A percentile compares a stretch with the other conserved stretches of the same genome.
phyloP scores from a whole-genome alignment of 2,797 vertebrate genomes.

The Micropoecilia bifurca region DNA sequence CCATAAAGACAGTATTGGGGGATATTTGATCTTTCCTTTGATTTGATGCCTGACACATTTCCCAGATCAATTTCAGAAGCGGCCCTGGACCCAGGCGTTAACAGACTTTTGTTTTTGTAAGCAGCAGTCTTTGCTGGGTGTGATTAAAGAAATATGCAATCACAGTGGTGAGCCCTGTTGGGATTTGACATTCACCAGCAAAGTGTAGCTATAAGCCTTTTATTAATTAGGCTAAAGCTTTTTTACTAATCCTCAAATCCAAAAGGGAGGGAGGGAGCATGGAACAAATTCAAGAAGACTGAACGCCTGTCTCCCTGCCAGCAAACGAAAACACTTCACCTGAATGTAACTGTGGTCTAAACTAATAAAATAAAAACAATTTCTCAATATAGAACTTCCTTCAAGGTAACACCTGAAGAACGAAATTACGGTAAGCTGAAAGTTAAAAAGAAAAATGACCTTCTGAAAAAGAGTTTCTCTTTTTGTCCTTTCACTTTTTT shows the following conservation, averaged over 20 bases:
- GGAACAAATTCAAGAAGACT: not conserved
- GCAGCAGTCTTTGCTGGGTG: not conserved
- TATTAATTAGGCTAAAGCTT: conserved; percentile 1
- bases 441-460: not conserved
- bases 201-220: conserved; percentile 1
- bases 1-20: not conserved
- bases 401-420: not conserved
- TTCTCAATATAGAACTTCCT: not conserved
- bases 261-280: not conserved
- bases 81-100: not conserved
- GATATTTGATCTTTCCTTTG: not conserved
- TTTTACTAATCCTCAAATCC: not conserved
- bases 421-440: not conserved
- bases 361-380: not conserved
- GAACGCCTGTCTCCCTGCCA: not conserved
- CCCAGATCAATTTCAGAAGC: not conserved
- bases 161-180: not conserved
- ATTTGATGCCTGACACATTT: not conserved
- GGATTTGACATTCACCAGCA: conserved; percentile 1
- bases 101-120: not conserved
- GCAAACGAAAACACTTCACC: not conserved
- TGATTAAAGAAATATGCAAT: conserved; percentile 2
- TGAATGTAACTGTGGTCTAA: not conserved
- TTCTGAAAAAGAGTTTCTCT: not conserved
- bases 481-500: not conserved